These are phyloP conservation scores for Zoanthus gigantus DNA, from an alignment of 92 coral and sea anemone genomes.

Conservation along the genomic window DNA sequence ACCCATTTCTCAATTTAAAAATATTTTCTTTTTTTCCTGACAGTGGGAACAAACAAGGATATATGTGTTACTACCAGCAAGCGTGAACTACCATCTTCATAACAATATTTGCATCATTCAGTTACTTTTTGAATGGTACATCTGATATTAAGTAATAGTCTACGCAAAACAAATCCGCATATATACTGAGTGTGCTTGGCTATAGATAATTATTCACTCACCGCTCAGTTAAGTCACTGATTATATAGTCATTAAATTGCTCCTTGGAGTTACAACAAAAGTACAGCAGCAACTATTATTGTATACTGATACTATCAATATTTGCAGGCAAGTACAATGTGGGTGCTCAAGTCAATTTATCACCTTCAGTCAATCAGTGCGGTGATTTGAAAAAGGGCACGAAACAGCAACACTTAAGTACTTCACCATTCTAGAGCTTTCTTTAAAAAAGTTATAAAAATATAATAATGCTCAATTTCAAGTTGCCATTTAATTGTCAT, in stretches of 20 bases:
- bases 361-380: constrained; percentile 12
- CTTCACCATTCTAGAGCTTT: constrained; percentile 22
- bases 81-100: background rate
- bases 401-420: constrained; percentile 2
- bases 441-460: constrained; percentile 12
- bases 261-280: background rate
- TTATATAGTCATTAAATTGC: background rate
- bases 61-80: background rate
- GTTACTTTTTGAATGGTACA: too few relatives aligned
- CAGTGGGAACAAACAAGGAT: too few relatives aligned
- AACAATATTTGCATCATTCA: too few relatives aligned
- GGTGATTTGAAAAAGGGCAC: constrained; percentile 6
- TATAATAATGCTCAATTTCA: constrained; percentile 17
- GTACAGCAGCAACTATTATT: background rate
- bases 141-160: too few relatives aligned
- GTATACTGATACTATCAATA: background rate
- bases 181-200: background rate
- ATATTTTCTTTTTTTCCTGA: too few relatives aligned
- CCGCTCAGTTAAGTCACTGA: background rate
- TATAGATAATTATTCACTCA: background rate
- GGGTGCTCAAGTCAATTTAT: constrained; percentile 19
- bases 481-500: constrained; percentile 17
- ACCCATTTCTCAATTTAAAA: too few relatives aligned
- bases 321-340: background rate
- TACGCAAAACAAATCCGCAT: background rate